Percentiles rank a stretch among this genome's conserved stretches.
These are phyloP conservation scores for Elachura formosa DNA, from an alignment of 2,113 vertebrate genomes.

Conservation along the genomic window DNA sequence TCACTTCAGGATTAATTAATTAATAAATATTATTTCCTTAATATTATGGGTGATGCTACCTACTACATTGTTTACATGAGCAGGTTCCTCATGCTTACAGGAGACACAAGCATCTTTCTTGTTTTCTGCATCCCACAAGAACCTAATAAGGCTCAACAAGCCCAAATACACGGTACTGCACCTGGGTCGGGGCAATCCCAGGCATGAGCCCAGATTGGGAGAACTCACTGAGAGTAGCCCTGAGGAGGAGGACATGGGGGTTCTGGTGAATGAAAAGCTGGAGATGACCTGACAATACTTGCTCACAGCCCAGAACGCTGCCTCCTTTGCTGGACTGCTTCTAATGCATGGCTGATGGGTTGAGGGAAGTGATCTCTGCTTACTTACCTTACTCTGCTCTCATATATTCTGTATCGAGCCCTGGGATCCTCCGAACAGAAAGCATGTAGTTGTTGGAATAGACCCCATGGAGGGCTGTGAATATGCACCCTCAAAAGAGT, in stretches of 20 bases:
- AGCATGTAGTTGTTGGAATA: neutral
- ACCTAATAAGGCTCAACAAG: neutral
- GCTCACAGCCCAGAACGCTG: neutral
- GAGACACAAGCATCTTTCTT: neutral
- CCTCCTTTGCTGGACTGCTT: neutral
- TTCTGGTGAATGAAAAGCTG: neutral
- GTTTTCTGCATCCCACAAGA: neutral
- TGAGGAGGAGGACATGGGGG: neutral
- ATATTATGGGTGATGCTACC: neutral
- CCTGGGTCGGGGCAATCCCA: neutral
- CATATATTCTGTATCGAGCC: accelerated
- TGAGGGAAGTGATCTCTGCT: too few relatives aligned
- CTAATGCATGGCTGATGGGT: too few relatives aligned
- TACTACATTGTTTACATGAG: neutral
- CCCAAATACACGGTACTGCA: neutral
- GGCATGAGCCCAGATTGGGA: neutral
- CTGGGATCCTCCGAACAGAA: neutral
- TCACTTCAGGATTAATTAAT: neutral
- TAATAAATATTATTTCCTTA: neutral
- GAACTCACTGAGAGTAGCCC: neutral
- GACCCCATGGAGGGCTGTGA: neutral
- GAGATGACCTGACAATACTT: neutral
- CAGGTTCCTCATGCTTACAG: neutral
- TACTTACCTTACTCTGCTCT: neutral
- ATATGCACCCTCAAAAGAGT: neutral